phyloP scores from a whole-genome alignment of 2,888 invertebrate species.

The Acronicta aceris region DNA sequence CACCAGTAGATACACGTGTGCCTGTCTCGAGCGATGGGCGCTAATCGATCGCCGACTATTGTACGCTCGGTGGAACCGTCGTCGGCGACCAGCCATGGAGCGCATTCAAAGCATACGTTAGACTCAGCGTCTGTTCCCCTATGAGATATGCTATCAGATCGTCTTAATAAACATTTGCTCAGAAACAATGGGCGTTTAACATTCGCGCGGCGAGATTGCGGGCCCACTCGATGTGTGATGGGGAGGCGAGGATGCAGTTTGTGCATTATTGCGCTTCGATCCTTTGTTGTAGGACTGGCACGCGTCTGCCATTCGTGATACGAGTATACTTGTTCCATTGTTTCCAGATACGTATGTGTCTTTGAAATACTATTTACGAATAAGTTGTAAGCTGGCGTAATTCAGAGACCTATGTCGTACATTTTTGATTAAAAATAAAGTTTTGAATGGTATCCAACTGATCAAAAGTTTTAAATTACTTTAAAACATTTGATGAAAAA shows the following conservation, averaged over 20 bases:
- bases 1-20: conserved; percentile 46
- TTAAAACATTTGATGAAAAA: not conserved
- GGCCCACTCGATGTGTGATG: conserved; percentile 65
- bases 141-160: conserved; percentile 85
- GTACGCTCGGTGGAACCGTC: conserved; percentile 59
- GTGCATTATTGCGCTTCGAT: conserved; percentile 71
- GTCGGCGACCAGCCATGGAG: conserved; percentile 56
- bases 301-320: conserved; percentile 62
- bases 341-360: conserved; percentile 49
- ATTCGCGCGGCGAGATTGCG: conserved; percentile 72
- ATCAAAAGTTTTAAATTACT: not conserved
- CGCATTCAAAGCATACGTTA: conserved; percentile 83
- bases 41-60: conserved; percentile 84
- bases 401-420: conserved; percentile 5
- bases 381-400: conserved; percentile 29
- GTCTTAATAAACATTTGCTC: conserved; percentile 87
- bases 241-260: conserved; percentile 59
- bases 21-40: conserved; percentile 66
- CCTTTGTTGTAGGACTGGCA: conserved; percentile 71
- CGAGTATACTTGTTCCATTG: conserved; percentile 55
- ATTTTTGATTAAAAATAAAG: conserved; percentile 15
- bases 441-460: not conserved
- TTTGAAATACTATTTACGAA: conserved; percentile 37
- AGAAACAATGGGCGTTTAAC: conserved; percentile 85
- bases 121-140: conserved; percentile 79